Percentiles rank a stretch among this genome's conserved stretches.
Conservation (phyloP, 2,888 invertebrate genomes). For the Macrosoma leucophasiata region DNA sequence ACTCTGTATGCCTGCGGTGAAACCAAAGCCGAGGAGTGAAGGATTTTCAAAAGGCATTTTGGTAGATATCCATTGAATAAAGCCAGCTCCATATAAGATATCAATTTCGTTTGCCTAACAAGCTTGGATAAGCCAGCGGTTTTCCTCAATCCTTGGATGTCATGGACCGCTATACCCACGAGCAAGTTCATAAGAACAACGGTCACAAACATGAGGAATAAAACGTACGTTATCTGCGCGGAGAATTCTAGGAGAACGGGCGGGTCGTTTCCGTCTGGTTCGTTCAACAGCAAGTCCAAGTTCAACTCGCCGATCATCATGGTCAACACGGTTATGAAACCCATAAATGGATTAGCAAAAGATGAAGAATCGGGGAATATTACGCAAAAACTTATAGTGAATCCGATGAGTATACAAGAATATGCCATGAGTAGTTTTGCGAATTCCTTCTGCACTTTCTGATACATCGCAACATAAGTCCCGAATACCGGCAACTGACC, state of each 20-base stretch:
- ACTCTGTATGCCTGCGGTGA: conserved; percentile 89
- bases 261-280: conserved; percentile 85
- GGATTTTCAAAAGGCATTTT: conserved; percentile 81
- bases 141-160: conserved; percentile 89
- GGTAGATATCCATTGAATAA: conserved; percentile 87
- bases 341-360: conserved; percentile 89
- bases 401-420: conserved; percentile 88
- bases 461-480: conserved; percentile 93
- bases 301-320: conserved; percentile 94
- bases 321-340: conserved; percentile 87
- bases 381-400: conserved; percentile 91
- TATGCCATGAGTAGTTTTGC: conserved; percentile 90
- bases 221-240: conserved; percentile 87
- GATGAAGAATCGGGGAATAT: conserved; percentile 89
- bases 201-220: conserved; percentile 88
- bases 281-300: conserved; percentile 83
- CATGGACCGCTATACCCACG: conserved; percentile 91
- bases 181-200: conserved; percentile 90
- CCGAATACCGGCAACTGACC: conserved; percentile 92
- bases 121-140: conserved; percentile 89
- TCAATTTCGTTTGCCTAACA: conserved; percentile 90
- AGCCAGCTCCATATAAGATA: conserved; percentile 89
- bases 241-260: conserved; percentile 86
- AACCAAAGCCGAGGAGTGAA: conserved; percentile 86
- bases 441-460: conserved; percentile 90